These are phyloP conservation scores for Dicroscelio sp. DNA, from an alignment of 2,888 invertebrate genomes.

Conservation along the genomic window DNA sequence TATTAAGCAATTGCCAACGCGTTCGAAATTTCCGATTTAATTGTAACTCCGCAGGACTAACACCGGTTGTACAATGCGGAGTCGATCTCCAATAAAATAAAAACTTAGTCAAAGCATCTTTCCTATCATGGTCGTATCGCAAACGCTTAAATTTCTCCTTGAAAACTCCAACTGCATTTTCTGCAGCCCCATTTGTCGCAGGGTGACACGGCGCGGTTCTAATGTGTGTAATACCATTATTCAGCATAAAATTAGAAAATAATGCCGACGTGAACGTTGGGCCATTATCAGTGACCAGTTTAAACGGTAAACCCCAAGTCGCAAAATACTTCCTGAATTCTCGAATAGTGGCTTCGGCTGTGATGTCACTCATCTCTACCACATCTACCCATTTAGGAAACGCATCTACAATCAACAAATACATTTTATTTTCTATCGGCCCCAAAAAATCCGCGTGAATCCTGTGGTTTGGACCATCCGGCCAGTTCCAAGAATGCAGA, in stretches of 20 bases:
- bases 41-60: constrained; percentile 75
- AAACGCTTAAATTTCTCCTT: constrained; percentile 77
- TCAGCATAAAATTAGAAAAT: constrained; percentile 62
- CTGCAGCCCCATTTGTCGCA: constrained; percentile 66
- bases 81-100: constrained; percentile 76
- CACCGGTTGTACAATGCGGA: constrained; percentile 78
- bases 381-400: constrained; percentile 81
- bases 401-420: constrained; percentile 80
- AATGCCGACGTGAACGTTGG: constrained; percentile 72
- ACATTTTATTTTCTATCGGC: constrained; percentile 77
- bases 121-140: not conserved
- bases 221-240: constrained; percentile 48
- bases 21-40: constrained; percentile 60
- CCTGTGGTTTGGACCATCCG: constrained; percentile 69
- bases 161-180: constrained; percentile 74
- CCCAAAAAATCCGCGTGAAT: constrained; percentile 80
- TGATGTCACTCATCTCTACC: not conserved
- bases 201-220: constrained; percentile 68
- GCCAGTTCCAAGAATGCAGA: constrained; percentile 12
- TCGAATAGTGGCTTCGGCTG: not conserved
- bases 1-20: constrained; percentile 59
- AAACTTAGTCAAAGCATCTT: constrained; percentile 72
- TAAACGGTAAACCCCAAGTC: constrained; percentile 75
- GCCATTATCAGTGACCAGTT: constrained; percentile 82
- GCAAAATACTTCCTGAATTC: constrained; percentile 72